Evolutionary conservation across 1,140 invertebrate genomes (phyloP).

Genomic region (Procambarus clarkii): DNA sequence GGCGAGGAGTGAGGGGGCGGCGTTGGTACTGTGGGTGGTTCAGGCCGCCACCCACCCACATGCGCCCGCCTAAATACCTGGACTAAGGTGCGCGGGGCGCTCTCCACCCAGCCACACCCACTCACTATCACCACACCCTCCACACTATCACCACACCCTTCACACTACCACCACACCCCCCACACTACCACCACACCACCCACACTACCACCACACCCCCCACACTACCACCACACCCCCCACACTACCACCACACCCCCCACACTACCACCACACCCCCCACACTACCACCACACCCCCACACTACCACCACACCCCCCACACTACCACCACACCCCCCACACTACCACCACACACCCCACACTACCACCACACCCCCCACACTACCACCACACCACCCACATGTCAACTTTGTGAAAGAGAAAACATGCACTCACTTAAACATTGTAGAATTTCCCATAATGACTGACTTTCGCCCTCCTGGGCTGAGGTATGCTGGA

Average conservation of each 20-base stretch:
- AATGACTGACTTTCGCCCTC: no score
- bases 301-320: background rate
- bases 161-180: background rate
- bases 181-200: no score
- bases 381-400: no score
- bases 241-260: background rate
- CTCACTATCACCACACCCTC: background rate
- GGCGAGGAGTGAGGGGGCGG: background rate
- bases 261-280: no score
- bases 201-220: no score
- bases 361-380: no score
- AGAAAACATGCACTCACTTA: no score
- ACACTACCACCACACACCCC: background rate
- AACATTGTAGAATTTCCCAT: no score
- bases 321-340: background rate
- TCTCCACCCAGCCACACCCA: background rate
- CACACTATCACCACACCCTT: background rate
- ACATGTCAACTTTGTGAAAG: no score
- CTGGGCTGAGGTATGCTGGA: no score
- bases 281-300: background rate
- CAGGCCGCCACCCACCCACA: conserved; percentile 7
- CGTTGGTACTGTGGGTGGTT: background rate
- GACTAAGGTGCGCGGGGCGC: conserved; percentile 50
- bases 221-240: background rate
- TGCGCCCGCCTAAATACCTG: conserved; percentile 33